A percentile compares a stretch with the other conserved stretches of the same genome.
These are phyloP conservation scores for Erynnis tages DNA, from an alignment of 2,888 invertebrate species.

Conservation along the genomic window DNA sequence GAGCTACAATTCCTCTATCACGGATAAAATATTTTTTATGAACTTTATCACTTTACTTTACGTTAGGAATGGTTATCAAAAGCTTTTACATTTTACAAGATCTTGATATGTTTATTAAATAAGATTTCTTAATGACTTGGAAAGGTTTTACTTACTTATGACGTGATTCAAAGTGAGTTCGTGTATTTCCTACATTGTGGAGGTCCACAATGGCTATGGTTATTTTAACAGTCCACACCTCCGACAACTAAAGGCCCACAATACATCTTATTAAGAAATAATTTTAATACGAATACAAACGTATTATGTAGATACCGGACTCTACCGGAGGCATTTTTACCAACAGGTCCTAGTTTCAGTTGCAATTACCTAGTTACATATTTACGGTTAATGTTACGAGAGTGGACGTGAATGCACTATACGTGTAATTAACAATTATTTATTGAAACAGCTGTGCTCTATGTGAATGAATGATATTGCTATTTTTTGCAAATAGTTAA, in stretches of 20 bases:
- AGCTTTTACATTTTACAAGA: no score
- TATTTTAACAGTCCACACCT: background rate
- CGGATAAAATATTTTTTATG: no score
- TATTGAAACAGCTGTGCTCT: constrained; percentile 6
- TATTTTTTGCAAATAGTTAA: background rate
- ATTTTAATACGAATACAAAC: background rate
- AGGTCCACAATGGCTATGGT: background rate
- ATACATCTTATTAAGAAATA: constrained; percentile 1
- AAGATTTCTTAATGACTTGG: no score
- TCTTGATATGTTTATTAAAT: no score
- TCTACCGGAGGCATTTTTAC: background rate
- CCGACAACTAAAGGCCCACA: background rate
- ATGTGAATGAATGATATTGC: background rate
- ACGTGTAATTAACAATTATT: constrained; percentile 10
- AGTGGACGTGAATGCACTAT: background rate
- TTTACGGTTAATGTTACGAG: constrained; percentile 5
- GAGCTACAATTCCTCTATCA: no score
- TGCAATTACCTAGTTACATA: background rate
- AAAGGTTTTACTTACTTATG: no score
- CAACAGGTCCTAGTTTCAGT: constrained; percentile 2
- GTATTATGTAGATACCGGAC: background rate
- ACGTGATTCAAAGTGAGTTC: no score
- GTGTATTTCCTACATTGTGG: no score
- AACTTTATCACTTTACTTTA: no score
- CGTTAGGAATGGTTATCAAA: no score